Evolutionary conservation across 1,140 invertebrate species (phyloP), one percentile per base, ranked within the genome.

Genomic region (Neotoxoptera formosana): DNA sequence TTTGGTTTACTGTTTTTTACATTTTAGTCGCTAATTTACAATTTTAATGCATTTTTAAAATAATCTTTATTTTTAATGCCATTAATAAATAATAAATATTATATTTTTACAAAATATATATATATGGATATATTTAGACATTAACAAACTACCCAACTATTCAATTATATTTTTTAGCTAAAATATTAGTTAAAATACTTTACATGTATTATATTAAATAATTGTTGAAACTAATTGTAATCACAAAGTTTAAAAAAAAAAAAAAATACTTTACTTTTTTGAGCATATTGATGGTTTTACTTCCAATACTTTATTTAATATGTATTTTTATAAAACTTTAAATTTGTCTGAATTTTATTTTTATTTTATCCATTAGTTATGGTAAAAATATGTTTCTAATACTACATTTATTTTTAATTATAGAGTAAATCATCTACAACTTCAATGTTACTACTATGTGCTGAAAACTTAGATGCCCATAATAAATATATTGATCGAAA

Each of bases 391-490:
- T 45, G 83, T 86, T 56, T 60, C 11, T 36, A 90, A 47, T 53
- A 23, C 25, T 67, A 91, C 23, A 45, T 91, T 45, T n/a, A 91
- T 67, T 34, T 93, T 86, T 93, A 3, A 41, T 86, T 86, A 45
- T 56, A 93, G 91, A 93, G 91, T 45, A 93, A 93, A 93, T 81
- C 91, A 83, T 93, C 91, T 8, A 53, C 67, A 84, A 93, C 76
- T 53, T 45, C 51, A 67, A 81, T 23, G 30, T 45, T 93, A 53
- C 48, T 84, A 56, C 14, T 84, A 36, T 93, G 91, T 84, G 67
- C 76, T 86, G 47, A 93, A 84, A 84, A 93, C 34, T 53, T 93
- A 93, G 41, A 86, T 34, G 23, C 47, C 1, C 76, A 93, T 53
- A 86, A 93, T 23, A 51, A 83, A 51, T 84, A 25, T 41, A 41